These are phyloP conservation scores for Hipposideros larvatus DNA, from an alignment of 2,797 vertebrate species.

Conservation along the genomic window DNA sequence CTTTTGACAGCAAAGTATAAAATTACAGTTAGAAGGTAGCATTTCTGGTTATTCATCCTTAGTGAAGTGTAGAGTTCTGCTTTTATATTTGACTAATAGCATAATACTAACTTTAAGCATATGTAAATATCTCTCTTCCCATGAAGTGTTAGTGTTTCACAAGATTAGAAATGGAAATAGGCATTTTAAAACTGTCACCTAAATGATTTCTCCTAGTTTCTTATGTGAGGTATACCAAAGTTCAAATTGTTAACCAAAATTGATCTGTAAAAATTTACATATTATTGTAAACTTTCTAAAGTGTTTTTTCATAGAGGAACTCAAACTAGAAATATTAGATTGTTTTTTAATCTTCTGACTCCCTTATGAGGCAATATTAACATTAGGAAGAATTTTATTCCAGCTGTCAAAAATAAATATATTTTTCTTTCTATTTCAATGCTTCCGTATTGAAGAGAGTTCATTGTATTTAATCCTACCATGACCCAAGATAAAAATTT, in stretches of 20 bases:
- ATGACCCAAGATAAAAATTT: background rate
- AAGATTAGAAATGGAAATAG: background rate
- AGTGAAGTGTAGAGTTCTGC: slow-evolving; percentile 34
- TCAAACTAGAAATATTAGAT: background rate
- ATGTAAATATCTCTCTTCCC: slow-evolving; percentile 38
- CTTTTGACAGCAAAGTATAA: slow-evolving; percentile 49
- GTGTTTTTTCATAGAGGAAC: background rate
- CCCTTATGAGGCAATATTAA: slow-evolving; percentile 47
- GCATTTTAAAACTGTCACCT: slow-evolving; percentile 12
- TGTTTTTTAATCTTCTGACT: slow-evolving; percentile 66
- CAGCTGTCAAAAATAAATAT: background rate
- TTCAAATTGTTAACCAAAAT: slow-evolving; percentile 55
- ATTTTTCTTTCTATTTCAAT: slow-evolving; percentile 14
- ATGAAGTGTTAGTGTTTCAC: background rate
- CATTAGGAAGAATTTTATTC: slow-evolving; percentile 45
- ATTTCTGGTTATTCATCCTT: background rate
- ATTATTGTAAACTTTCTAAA: slow-evolving; percentile 3
- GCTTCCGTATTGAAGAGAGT: background rate
- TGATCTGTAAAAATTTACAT: slow-evolving; percentile 17
- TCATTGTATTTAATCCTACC: background rate
- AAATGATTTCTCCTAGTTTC: slow-evolving; percentile 17
- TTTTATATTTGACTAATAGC: slow-evolving; percentile 58
- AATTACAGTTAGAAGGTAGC: slow-evolving; percentile 5
- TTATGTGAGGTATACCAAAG: background rate
- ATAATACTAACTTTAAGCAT: slow-evolving; percentile 9